Percentiles rank a stretch among this genome's conserved stretches.
Evolutionary conservation across 2,113 vertebrate species (phyloP).

Genomic region (Nothocercus julius): DNA sequence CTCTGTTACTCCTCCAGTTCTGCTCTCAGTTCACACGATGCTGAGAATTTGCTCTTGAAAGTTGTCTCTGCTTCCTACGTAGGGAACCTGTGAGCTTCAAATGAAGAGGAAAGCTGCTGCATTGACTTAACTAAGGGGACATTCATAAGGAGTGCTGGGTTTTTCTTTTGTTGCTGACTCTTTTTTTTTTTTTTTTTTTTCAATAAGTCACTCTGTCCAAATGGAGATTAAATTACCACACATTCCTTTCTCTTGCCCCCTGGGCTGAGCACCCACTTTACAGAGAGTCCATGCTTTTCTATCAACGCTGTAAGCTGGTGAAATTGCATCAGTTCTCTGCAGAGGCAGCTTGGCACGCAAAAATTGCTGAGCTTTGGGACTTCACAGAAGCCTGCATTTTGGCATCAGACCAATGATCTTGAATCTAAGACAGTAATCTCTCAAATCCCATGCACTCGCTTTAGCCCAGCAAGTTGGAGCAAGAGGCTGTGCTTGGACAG

Average conservation of each 20-base stretch:
- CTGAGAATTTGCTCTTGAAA: neutral
- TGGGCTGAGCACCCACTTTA: neutral
- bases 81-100: neutral
- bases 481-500: conserved; percentile 5
- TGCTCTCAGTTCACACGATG: neutral
- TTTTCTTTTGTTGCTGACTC: neutral
- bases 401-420: neutral
- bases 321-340: neutral
- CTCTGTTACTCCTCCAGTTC: neutral
- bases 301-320: accelerated
- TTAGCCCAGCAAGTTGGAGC: conserved; percentile 33
- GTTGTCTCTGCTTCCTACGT: neutral
- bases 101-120: accelerated
- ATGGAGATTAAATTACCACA: neutral
- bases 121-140: neutral
- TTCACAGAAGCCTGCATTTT: conserved; percentile 9
- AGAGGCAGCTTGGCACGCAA: neutral
- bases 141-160: neutral
- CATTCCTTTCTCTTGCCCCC: neutral
- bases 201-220: neutral
- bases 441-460: neutral
- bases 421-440: neutral
- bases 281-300: neutral
- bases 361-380: conserved; percentile 3
- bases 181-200: too few species aligned